These are phyloP conservation scores for Nephotettix cincticeps DNA, from an alignment of 1,140 invertebrate species.

Conservation along the genomic window DNA sequence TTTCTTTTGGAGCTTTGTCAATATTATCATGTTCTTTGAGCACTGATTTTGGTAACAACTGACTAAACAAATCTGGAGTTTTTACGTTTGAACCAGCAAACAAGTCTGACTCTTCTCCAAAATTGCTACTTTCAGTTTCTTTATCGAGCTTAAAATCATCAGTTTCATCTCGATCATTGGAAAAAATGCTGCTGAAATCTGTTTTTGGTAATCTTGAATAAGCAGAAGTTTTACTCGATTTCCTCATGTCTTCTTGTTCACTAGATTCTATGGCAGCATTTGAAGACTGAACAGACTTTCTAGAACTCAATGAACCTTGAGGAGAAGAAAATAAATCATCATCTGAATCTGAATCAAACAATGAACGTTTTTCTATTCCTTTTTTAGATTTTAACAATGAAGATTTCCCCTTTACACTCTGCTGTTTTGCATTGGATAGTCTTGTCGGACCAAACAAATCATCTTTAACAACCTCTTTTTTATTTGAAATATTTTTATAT, in stretches of 20 bases:
- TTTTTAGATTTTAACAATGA: background rate
- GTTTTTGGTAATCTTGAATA: background rate
- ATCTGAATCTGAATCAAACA: constrained; percentile 2
- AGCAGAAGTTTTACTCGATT: background rate
- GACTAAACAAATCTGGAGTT: background rate
- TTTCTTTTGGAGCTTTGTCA: background rate
- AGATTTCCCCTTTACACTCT: too few species aligned
- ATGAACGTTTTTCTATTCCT: background rate
- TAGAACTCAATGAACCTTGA: constrained; percentile 1
- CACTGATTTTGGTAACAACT: background rate
- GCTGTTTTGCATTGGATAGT: background rate
- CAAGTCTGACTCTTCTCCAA: background rate
- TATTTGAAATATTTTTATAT: background rate
- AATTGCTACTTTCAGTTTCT: background rate
- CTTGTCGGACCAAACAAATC: constrained; percentile 4
- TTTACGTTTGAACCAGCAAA: background rate
- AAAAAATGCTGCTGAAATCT: background rate
- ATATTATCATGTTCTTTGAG: background rate
- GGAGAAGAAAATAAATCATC: constrained; percentile 8
- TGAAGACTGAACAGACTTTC: background rate
- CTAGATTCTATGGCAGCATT: background rate
- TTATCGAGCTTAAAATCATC: background rate
- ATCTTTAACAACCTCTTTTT: background rate
- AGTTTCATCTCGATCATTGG: background rate
- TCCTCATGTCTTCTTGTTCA: background rate